Evolutionary conservation across 2,797 vertebrate species (phyloP).

Genomic region (Typhlichthys subterraneus): DNA sequence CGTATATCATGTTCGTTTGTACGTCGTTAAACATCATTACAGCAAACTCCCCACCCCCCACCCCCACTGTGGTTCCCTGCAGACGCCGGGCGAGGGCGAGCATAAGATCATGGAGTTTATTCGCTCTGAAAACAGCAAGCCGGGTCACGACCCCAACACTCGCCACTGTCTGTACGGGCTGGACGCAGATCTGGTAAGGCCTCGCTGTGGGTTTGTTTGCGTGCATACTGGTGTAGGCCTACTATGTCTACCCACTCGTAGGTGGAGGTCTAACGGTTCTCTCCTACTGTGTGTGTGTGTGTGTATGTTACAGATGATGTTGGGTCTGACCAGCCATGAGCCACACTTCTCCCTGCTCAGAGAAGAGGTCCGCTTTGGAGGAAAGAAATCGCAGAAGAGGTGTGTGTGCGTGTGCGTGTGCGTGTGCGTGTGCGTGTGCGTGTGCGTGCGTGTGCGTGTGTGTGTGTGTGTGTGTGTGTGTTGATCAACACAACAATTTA

Average conservation of each 20-base stretch:
- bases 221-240: conserved; percentile 8
- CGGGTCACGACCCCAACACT: conserved; percentile 91
- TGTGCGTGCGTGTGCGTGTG: not conserved
- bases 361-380: conserved; percentile 98
- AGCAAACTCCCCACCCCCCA: too few relatives aligned
- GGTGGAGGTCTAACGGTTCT: not conserved
- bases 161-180: conserved; percentile 98
- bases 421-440: too few relatives aligned
- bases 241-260: not conserved
- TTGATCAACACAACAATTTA: conserved; percentile 5
- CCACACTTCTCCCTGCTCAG: conserved; percentile 95
- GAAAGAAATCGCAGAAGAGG: conserved; percentile 96
- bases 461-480: conserved; percentile 44
- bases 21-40: too few relatives aligned
- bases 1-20: too few relatives aligned
- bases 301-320: conserved; percentile 86
- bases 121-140: conserved; percentile 88
- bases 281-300: conserved; percentile 6
- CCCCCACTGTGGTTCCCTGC: not conserved
- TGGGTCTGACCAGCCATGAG: conserved; percentile 97
- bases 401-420: too few relatives aligned
- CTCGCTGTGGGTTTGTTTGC: conserved; percentile 69
- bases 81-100: conserved; percentile 98
- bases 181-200: conserved; percentile 95
- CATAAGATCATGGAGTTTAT: conserved; percentile 99